Base-by-base conservation (phyloP, 2,888 invertebrate species). In the Diploptera punctata region DNA sequence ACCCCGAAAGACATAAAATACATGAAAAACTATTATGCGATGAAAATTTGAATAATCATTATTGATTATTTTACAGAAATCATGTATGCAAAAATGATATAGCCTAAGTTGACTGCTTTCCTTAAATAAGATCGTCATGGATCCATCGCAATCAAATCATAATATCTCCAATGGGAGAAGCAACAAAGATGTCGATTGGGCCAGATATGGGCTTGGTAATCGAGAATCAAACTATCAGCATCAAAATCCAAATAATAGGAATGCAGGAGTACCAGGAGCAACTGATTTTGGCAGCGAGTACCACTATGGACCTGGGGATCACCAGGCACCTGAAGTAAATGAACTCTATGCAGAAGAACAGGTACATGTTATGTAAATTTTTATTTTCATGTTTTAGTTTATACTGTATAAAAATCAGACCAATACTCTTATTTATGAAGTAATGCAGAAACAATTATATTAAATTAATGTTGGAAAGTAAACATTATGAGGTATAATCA, bases 311-410 rank as follows among this genome's bases (percentile, higher is more conserved):
- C 89, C 91, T 70, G 93, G 93, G 77, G 94, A 94, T 24, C 94
- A 94, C 82, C 93, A 93, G 82, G 91, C 92, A 26, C 92, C 93
- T 65, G 93, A 95, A 71, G 93, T 93, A 26, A 95, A 95, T 83
- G 97, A 97, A 84, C 88, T 97, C 72, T 97, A 95, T 83, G 93
- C 94, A 29, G 94, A 95, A 80, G 94, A 95, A 84, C 94, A 94
- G 87, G 96, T 95, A 83, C 80, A n/a, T n/a, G n/a, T n/a, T n/a
- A n/a, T n/a, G n/a, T n/a, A n/a, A n/a, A n/a, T n/a, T n/a, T n/a
- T n/a, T n/a, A n/a, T n/a, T n/a, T n/a, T n/a, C n/a, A n/a, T n/a
- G n/a, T n/a, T n/a, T n/a, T n/a, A n/a, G n/a, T n/a, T n/a, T n/a
- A n/a, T n/a, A n/a, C n/a, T n/a, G n/a, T n/a, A n/a, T n/a, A n/a